A percentile compares a stretch with the other conserved stretches of the same genome.
These are phyloP conservation scores for Brenthis hecate DNA, from an alignment of 2,888 invertebrate species.

Conservation along the genomic window DNA sequence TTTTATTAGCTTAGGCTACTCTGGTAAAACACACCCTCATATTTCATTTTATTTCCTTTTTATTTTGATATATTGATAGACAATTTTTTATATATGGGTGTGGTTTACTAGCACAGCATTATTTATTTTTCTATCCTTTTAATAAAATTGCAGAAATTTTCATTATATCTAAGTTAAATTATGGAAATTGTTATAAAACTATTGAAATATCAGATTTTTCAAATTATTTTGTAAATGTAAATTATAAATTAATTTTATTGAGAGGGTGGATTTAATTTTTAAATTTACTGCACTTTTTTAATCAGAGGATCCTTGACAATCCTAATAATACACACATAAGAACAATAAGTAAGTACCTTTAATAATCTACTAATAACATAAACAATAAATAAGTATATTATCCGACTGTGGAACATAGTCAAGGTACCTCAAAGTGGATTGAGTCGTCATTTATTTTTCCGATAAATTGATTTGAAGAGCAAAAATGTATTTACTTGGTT, in stretches of 20 bases:
- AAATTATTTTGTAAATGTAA: too few species aligned
- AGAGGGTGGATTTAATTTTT: constrained; percentile 67
- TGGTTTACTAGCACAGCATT: constrained; percentile 79
- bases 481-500: constrained; percentile 87
- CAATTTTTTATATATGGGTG: constrained; percentile 47
- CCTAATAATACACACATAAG: background rate
- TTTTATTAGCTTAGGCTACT: constrained; percentile 79
- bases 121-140: constrained; percentile 66
- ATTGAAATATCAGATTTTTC: background rate
- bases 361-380: constrained; percentile 18
- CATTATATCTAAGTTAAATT: constrained; percentile 9
- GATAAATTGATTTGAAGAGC: constrained; percentile 78
- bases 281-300: constrained; percentile 79
- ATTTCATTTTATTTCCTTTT: constrained; percentile 35
- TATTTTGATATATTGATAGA: constrained; percentile 20
- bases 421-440: constrained; percentile 76
- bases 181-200: background rate
- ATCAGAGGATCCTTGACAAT: constrained; percentile 70
- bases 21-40: constrained; percentile 70
- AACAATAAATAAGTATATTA: constrained; percentile 32
- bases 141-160: constrained; percentile 43
- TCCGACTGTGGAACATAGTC: constrained; percentile 51
- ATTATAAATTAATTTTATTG: constrained; percentile 50
- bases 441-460: constrained; percentile 79
- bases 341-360: constrained; percentile 16